Conservation (phyloP, 2,888 invertebrate species). For the Ligdia adustata region DNA sequence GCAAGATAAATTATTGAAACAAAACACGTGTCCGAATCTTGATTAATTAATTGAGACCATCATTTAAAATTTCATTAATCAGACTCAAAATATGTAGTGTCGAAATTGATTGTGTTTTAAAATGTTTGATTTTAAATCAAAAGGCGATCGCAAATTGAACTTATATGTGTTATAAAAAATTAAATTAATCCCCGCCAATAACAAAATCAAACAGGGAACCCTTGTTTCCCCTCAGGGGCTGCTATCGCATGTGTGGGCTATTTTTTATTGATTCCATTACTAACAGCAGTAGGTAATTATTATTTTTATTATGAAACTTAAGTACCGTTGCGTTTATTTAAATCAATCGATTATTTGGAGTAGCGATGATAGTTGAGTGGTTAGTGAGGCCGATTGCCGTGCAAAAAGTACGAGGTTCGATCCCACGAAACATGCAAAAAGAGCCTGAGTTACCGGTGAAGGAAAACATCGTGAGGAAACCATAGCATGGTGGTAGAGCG, state of each 20-base stretch:
- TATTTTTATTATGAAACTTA: too few species aligned
- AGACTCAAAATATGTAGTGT: background rate
- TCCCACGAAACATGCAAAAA: too few species aligned
- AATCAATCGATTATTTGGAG: too few species aligned
- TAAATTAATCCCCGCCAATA: slow-evolving; percentile 17
- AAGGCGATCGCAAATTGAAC: background rate
- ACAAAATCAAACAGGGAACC: slow-evolving; percentile 25
- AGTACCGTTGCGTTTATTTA: too few species aligned
- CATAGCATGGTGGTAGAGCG: too few species aligned
- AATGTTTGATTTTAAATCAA: slow-evolving; percentile 5
- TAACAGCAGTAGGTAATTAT: too few species aligned
- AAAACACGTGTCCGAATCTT: slow-evolving; percentile 3
- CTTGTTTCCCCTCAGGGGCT: slow-evolving; percentile 27
- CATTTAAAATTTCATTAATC: too few species aligned
- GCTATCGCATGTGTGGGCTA: slow-evolving; percentile 4
- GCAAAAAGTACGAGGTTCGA: too few species aligned
- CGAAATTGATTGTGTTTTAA: background rate
- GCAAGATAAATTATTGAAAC: background rate
- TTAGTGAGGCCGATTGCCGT: too few species aligned
- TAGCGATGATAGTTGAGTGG: too few species aligned
- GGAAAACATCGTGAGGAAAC: too few species aligned
- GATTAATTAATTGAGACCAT: slow-evolving; percentile 11
- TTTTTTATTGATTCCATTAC: background rate
- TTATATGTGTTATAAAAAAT: slow-evolving; percentile 8
- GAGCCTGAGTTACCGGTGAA: too few species aligned